These are phyloP conservation scores for Chelonia mydas DNA, from an alignment of 2,797 vertebrate genomes.

Conservation along the genomic window DNA sequence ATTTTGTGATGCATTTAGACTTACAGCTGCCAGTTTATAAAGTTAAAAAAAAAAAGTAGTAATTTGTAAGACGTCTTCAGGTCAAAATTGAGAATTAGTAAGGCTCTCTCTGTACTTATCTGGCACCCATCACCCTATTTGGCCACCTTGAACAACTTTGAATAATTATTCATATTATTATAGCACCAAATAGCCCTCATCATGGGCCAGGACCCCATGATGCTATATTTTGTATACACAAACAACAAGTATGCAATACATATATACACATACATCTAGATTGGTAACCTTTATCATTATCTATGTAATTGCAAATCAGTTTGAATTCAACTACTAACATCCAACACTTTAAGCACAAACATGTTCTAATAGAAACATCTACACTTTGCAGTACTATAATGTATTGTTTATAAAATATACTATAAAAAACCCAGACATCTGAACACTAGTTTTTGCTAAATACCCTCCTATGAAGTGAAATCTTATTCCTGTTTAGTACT, in stretches of 20 bases:
- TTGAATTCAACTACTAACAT: neutral
- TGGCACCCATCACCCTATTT: neutral
- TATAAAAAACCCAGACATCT: neutral
- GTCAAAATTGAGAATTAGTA: neutral
- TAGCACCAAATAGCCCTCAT: neutral
- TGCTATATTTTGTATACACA: too few relatives aligned
- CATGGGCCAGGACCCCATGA: neutral
- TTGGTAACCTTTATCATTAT: too few relatives aligned
- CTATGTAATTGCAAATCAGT: neutral
- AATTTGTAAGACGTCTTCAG: neutral
- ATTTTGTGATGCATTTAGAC: neutral
- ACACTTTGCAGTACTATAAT: neutral
- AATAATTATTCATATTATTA: neutral
- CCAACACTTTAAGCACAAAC: neutral
- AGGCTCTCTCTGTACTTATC: neutral
- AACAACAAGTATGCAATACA: too few relatives aligned
- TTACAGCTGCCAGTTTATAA: neutral
- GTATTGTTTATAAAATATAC: neutral
- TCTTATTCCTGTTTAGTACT: neutral
- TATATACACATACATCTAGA: neutral
- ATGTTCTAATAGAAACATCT: neutral
- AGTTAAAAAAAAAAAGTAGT: neutral
- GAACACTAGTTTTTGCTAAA: neutral
- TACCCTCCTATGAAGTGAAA: neutral
- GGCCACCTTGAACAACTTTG: neutral